Conservation (phyloP, 2,888 invertebrate genomes). For the Alcis repandata region DNA sequence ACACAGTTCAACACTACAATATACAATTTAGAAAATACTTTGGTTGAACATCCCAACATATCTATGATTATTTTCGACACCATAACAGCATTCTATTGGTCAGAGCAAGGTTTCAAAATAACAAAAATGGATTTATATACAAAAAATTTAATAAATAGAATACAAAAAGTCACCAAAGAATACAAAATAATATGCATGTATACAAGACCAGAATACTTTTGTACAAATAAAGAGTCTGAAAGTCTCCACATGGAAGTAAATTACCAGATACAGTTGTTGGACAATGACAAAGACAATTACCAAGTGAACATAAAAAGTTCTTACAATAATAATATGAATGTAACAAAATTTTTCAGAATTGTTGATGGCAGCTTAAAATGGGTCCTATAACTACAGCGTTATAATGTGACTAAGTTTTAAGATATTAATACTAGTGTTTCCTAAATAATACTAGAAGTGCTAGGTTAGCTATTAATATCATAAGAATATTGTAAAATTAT, state of each 20-base stretch:
- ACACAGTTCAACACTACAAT: conserved; percentile 76
- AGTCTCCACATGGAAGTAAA: conserved; percentile 67
- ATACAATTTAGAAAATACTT: conserved; percentile 74
- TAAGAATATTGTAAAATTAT: conserved; percentile 11
- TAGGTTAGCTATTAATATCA: conserved; percentile 5
- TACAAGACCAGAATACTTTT: conserved; percentile 83
- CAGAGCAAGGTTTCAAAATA: conserved; percentile 78
- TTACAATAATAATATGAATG: conserved; percentile 37
- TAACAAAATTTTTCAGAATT: conserved; percentile 53
- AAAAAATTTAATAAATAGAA: conserved; percentile 69
- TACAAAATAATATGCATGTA: conserved; percentile 83
- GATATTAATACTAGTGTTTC: conserved; percentile 16
- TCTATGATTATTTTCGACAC: conserved; percentile 77
- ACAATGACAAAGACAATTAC: conserved; percentile 40
- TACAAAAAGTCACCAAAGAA: conserved; percentile 79
- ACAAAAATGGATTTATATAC: conserved; percentile 82
- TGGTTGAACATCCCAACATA: conserved; percentile 69
- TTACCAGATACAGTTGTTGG: conserved; percentile 70
- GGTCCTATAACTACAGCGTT: conserved; percentile 33
- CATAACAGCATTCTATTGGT: conserved; percentile 84
- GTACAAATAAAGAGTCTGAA: conserved; percentile 68
- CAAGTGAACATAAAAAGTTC: conserved; percentile 54
- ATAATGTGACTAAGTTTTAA: background rate
- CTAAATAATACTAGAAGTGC: conserved; percentile 15
- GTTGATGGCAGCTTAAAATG: conserved; percentile 51